A percentile compares a stretch with the other conserved stretches of the same genome.
These are phyloP conservation scores for Diachasma alloeum DNA, from an alignment of 1,140 invertebrate genomes.

Conservation along the genomic window DNA sequence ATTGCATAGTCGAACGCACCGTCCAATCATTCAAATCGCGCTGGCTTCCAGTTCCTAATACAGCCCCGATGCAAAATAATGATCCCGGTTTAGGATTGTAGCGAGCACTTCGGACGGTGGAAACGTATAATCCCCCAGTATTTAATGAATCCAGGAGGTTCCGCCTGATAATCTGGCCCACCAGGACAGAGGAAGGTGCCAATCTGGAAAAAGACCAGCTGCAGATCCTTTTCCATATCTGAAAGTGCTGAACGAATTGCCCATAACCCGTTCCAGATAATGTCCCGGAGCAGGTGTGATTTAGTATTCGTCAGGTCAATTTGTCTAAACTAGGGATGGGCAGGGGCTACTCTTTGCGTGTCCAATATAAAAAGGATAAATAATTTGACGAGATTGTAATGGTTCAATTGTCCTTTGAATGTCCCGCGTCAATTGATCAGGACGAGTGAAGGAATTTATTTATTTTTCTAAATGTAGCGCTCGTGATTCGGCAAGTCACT, in stretches of 20 bases:
- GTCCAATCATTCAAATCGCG: conserved; percentile 39
- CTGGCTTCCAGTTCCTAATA: conserved; percentile 13
- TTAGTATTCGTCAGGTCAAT: background rate
- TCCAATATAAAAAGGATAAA: no score
- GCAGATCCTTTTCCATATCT: background rate
- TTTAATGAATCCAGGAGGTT: conserved; percentile 30
- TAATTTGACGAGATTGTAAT: no score
- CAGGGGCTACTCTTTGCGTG: no score
- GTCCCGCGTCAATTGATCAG: no score
- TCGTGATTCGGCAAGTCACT: no score
- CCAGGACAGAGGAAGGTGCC: conserved; percentile 14
- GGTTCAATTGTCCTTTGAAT: no score
- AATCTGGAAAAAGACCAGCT: conserved; percentile 20
- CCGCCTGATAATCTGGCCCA: conserved; percentile 27
- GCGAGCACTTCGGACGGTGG: background rate
- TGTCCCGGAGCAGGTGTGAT: background rate
- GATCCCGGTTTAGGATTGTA: background rate
- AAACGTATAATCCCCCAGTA: conserved; percentile 22
- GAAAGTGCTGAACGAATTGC: background rate
- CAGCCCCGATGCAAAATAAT: conserved; percentile 10
- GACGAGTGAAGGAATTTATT: no score
- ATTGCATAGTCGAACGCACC: conserved; percentile 16
- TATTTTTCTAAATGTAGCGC: no score
- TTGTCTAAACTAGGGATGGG: background rate
- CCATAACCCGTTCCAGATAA: background rate